Evolutionary conservation across 2,888 invertebrate genomes (phyloP).

Genomic region (Acleris cristana): DNA sequence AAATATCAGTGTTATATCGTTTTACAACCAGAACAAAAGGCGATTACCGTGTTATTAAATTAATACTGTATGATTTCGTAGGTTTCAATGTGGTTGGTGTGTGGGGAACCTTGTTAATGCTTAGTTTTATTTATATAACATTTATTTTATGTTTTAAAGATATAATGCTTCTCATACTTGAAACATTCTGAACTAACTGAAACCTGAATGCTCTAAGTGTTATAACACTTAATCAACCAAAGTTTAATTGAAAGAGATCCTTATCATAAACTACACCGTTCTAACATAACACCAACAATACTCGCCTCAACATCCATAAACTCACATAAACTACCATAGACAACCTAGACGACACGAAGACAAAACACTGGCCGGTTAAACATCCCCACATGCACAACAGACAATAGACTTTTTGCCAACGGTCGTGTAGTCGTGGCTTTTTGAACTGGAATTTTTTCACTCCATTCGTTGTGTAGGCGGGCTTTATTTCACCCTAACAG

Average conservation of each 20-base stretch:
- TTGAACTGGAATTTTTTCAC: conserved; percentile 81
- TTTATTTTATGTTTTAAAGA: no score
- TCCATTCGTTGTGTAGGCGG: conserved; percentile 66
- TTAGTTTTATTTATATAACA: no score
- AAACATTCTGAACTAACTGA: no score
- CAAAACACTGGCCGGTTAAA: conserved; percentile 45
- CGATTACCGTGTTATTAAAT: conserved; percentile 39
- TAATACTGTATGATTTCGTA: conserved; percentile 38
- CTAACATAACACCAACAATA: no score
- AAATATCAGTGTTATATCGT: conserved; percentile 67
- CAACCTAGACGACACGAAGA: conserved; percentile 40
- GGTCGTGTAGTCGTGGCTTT: conserved; percentile 65
- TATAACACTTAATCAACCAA: no score
- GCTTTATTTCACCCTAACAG: conserved; percentile 67
- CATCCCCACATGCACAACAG: conserved; percentile 57
- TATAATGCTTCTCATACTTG: no score
- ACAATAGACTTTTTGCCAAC: conserved; percentile 73
- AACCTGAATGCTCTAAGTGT: no score
- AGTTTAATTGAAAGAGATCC: no score
- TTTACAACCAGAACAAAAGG: conserved; percentile 61
- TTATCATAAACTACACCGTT: no score
- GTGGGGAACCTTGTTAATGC: not conserved
- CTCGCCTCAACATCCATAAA: conserved; percentile 8
- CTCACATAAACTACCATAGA: conserved; percentile 24
- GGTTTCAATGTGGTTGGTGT: conserved; percentile 17